Evolutionary conservation across 64 coral and sea anemone species (phyloP).

Genomic region (Trachythela sp.): DNA sequence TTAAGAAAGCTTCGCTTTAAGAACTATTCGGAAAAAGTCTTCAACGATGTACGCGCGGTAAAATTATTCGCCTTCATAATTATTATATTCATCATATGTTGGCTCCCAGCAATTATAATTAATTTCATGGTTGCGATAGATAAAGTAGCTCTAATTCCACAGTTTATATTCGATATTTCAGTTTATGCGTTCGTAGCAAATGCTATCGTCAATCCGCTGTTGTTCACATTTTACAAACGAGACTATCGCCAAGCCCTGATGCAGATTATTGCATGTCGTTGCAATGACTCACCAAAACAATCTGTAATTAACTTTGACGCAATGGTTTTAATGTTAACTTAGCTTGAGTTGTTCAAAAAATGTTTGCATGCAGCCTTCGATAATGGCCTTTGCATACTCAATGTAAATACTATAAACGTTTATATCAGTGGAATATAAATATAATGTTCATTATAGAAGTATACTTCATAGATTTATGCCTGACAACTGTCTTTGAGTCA

Average conservation of each 20-base stretch:
- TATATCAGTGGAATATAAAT: no score
- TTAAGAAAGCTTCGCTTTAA: background rate
- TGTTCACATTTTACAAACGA: conserved; percentile 63
- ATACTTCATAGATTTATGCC: no score
- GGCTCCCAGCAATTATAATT: conserved; percentile 71
- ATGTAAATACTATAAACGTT: no score
- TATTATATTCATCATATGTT: conserved; percentile 59
- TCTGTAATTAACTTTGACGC: background rate
- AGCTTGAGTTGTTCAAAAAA: background rate
- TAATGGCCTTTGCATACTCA: no score
- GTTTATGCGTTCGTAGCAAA: conserved; percentile 72
- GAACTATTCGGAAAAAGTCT: conserved; percentile 24
- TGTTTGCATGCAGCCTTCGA: no score
- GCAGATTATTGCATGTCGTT: background rate
- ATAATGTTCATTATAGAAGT: no score
- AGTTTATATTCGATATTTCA: conserved; percentile 42
- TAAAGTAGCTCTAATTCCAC: conserved; percentile 25
- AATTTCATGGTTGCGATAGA: conserved; percentile 56
- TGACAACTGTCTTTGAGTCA: no score
- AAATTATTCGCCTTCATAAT: conserved; percentile 76
- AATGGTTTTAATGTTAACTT: background rate
- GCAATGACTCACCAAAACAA: background rate
- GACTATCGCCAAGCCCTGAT: conserved; percentile 57
- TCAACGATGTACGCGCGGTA: conserved; percentile 59
- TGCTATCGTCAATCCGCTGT: conserved; percentile 62